A percentile compares a stretch with the other conserved stretches of the same genome.
Evolutionary conservation across 2,797 vertebrate genomes (phyloP).

Genomic region (Chloroceryle inda): DNA sequence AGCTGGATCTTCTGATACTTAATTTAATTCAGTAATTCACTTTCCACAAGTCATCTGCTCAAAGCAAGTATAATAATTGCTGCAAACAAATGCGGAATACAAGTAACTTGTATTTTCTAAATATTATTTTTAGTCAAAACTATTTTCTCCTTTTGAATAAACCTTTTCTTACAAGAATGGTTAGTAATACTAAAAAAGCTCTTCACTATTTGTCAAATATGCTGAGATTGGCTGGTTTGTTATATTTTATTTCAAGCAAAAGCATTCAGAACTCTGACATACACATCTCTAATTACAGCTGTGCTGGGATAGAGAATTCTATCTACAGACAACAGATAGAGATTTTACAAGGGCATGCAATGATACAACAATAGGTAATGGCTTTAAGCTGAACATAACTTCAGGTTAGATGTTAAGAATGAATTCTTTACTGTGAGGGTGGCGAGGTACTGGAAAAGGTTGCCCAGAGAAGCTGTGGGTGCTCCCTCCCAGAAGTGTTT

Average conservation of each 20-base stretch:
- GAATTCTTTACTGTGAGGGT: not conserved
- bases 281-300: not conserved
- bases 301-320: not conserved
- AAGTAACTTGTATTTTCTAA: not conserved
- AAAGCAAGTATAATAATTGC: not conserved
- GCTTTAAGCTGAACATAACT: not conserved
- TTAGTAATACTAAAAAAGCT: not conserved
- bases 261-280: not conserved
- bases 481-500: too few relatives aligned
- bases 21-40: not conserved
- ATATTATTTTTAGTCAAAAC: not conserved
- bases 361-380: not conserved
- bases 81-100: not conserved
- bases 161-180: not conserved
- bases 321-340: not conserved
- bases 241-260: not conserved
- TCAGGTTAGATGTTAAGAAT: not conserved
- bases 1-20: not conserved
- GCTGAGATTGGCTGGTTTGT: not conserved
- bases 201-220: not conserved
- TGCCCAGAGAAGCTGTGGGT: too few relatives aligned
- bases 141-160: not conserved
- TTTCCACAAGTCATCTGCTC: not conserved
- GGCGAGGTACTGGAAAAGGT: not conserved
- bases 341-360: not conserved